These are phyloP conservation scores for Gastracanthus pulcherrimus DNA, from an alignment of 2,888 invertebrate species.

Conservation along the genomic window DNA sequence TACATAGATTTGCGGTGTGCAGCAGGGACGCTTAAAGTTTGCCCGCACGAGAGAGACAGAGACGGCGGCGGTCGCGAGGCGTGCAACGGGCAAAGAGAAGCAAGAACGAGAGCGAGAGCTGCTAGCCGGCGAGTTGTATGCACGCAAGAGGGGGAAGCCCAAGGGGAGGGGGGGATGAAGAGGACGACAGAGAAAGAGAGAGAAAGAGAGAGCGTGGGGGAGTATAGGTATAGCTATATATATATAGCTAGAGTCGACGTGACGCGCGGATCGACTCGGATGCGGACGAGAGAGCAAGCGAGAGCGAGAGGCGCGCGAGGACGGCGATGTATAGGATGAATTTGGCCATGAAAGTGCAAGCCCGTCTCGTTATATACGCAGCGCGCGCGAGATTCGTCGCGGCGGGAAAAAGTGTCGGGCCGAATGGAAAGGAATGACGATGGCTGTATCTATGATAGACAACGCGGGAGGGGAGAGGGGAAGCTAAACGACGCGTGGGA, in stretches of 20 bases:
- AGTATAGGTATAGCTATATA: no score
- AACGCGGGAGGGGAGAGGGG: background rate
- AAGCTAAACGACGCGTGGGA: background rate
- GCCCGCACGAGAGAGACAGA: no score
- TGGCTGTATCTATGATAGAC: background rate
- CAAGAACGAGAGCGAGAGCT: no score
- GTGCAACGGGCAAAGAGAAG: no score
- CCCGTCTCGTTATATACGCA: constrained; percentile 17
- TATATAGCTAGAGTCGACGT: background rate
- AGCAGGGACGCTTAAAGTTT: no score
- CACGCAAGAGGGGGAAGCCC: constrained; percentile 2
- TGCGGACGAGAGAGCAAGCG: background rate
- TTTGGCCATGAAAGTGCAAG: constrained; percentile 36
- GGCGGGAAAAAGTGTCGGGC: background rate
- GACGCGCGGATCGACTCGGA: no score
- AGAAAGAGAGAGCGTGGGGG: constrained; percentile 18
- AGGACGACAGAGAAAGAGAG: constrained; percentile 11
- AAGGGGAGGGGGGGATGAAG: constrained; percentile 17
- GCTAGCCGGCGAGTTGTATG: background rate
- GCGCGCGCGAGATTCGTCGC: background rate
- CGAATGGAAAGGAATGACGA: no score
- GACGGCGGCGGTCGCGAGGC: background rate
- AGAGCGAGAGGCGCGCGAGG: background rate
- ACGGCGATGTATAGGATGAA: background rate
- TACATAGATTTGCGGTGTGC: constrained; percentile 14